Base-by-base conservation (phyloP, 2,888 invertebrate genomes). In the Drosophila robusta region DNA sequence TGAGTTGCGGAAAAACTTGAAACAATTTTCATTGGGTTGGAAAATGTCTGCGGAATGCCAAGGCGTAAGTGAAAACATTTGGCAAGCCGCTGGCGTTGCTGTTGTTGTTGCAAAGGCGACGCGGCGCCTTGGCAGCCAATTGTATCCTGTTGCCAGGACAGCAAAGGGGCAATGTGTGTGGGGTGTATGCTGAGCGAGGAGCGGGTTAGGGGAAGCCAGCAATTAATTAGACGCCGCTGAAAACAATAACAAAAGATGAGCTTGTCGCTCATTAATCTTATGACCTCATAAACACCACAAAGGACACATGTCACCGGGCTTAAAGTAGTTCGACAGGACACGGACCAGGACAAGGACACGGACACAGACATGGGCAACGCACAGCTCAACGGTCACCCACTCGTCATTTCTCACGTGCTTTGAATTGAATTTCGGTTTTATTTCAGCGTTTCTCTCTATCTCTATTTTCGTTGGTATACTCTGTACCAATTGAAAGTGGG, bases 241-340 rank as follows among this genome's bases (percentile, higher is more conserved):
- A 73, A 79, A 81, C 70, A 84, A 87, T 79, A 76, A 68, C 65
- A 77, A 75, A 75, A 86, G 80, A 82, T 77, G 83, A 78, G 88
- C 71, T 69, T 82, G 84, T 75, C 80, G 67, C 83, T 74, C 84
- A 86, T 85, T 85, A 88, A 85, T 85, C 84, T 88, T 80, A 68
- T 76, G 74, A 69, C 78, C 87, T 80, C 83, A 83, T 83, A 80
- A 82, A 80, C 70, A 70, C 66, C 63, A 61, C 46, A 78, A 69
- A 74, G 63, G 74, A 69, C 78, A 75, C 78, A 73, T 77, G 78
- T 73, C 64, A 62, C 46, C n/a, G 61, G 50, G 56, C 58, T 39
- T 39, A 32, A 47, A 66, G 18, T 39, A 50, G 66, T 72, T 78
- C 68, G 79, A 78, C 61, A 68, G 32, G 60, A 42, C 44, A 24